phyloP scores from a whole-genome alignment of 64 coral and sea anemone species.

The Trachythela sp. region DNA sequence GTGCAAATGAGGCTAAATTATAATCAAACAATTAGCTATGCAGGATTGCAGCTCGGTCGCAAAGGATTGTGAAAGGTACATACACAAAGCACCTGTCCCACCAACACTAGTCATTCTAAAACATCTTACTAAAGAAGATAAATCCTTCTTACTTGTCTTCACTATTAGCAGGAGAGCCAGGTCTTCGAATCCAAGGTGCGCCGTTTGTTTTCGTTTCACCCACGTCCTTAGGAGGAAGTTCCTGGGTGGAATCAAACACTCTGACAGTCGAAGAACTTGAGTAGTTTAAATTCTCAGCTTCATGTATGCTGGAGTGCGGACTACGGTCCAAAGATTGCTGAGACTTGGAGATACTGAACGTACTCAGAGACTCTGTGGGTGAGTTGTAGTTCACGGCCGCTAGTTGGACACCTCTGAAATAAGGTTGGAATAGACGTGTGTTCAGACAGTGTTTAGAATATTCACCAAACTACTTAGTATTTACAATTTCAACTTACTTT shows the following conservation, averaged over 20 bases:
- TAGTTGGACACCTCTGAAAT: conserved; percentile 14
- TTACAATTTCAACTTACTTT: conserved; percentile 54
- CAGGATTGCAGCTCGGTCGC: no score
- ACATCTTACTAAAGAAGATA: no score
- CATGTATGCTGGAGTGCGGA: background rate
- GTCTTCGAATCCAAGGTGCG: background rate
- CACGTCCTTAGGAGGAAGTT: background rate
- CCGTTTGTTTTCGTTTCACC: background rate
- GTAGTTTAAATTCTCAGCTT: background rate
- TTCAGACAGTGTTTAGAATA: background rate
- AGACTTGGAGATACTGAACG: background rate
- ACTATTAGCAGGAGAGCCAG: background rate
- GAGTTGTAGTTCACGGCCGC: conserved; percentile 15
- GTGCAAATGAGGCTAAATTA: no score
- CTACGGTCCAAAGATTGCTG: background rate
- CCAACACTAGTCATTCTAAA: background rate
- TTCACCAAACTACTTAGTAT: background rate
- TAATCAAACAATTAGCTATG: no score
- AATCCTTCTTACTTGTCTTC: background rate
- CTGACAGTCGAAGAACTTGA: background rate
- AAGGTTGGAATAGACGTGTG: background rate
- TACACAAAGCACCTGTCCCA: no score
- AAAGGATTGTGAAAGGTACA: no score
- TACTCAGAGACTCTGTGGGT: background rate
- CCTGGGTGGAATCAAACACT: background rate